A percentile compares a stretch with the other conserved stretches of the same genome.
Conservation (phyloP, 1,140 invertebrate species). For the Macrobrachium nipponense region DNA sequence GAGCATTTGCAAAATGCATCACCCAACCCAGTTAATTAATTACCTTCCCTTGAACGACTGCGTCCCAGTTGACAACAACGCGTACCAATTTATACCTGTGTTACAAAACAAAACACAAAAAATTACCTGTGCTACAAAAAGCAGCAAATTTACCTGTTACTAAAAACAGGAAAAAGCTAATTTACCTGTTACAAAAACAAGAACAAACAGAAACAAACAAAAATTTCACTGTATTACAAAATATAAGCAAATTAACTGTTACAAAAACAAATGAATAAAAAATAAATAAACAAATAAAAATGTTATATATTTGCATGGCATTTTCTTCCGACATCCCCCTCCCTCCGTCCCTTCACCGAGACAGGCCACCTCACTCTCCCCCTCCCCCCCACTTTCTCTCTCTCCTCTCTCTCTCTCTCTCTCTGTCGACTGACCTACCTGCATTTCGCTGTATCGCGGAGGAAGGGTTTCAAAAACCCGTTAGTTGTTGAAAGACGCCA, state of each 20-base stretch:
- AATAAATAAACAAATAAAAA: not conserved
- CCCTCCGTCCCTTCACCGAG: not conserved
- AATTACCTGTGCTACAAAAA: too few species aligned
- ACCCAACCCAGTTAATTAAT: too few species aligned
- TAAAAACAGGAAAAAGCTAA: too few species aligned
- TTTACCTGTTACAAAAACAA: too few species aligned
- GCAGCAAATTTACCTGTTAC: too few species aligned
- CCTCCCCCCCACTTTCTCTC: not conserved
- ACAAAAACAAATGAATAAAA: too few species aligned
- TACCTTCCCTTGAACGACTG: too few species aligned
- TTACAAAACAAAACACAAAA: too few species aligned
- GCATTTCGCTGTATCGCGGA: not conserved
- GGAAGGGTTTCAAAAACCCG: not conserved
- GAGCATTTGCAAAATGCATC: too few species aligned
- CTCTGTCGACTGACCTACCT: conserved; percentile 8
- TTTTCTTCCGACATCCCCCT: not conserved
- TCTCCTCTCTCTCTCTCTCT: conserved; percentile 23
- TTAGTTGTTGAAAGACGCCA: not conserved
- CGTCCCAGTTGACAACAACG: too few species aligned
- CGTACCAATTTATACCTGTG: not conserved
- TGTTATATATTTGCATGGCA: conserved; percentile 10
- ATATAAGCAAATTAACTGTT: too few species aligned
- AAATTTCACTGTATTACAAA: too few species aligned
- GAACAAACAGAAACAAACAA: not conserved
- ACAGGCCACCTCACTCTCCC: not conserved